phyloP scores from a whole-genome alignment of 2,888 invertebrate genomes.

The Dryocosmus kuriphilus region DNA sequence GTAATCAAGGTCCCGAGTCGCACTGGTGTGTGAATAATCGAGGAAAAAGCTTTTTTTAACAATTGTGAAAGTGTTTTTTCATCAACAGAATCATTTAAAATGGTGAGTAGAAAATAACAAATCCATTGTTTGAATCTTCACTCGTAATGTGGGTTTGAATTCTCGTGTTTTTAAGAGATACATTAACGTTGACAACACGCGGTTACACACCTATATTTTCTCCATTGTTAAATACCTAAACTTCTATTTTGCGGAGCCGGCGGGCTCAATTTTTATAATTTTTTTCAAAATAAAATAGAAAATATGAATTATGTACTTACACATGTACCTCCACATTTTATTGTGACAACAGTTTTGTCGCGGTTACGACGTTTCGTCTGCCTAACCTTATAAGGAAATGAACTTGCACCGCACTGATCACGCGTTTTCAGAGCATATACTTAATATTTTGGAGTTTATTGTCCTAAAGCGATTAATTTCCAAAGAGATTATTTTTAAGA shows the following conservation, averaged over 20 bases:
- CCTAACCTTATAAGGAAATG: conserved; percentile 56
- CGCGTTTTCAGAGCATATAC: conserved; percentile 11
- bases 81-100: conserved; percentile 13
- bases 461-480: not conserved
- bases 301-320: not conserved
- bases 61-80: not conserved
- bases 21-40: conserved; percentile 11
- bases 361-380: conserved; percentile 3
- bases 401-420: conserved; percentile 18
- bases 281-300: not conserved
- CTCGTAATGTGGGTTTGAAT: not conserved
- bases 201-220: conserved; percentile 20
- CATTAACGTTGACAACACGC: conserved; percentile 36
- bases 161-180: conserved; percentile 11
- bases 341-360: not conserved
- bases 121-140: not conserved
- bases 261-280: not conserved
- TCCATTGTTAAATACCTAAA: conserved; percentile 10
- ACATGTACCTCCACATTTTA: not conserved
- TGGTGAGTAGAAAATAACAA: conserved; percentile 21
- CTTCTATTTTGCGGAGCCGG: not conserved
- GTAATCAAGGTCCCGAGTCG: not conserved
- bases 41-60: conserved; percentile 9
- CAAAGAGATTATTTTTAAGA: not conserved
- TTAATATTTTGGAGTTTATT: not conserved